These are phyloP conservation scores for Drosophila lini DNA, from an alignment of 1,140 invertebrate genomes.

Conservation along the genomic window DNA sequence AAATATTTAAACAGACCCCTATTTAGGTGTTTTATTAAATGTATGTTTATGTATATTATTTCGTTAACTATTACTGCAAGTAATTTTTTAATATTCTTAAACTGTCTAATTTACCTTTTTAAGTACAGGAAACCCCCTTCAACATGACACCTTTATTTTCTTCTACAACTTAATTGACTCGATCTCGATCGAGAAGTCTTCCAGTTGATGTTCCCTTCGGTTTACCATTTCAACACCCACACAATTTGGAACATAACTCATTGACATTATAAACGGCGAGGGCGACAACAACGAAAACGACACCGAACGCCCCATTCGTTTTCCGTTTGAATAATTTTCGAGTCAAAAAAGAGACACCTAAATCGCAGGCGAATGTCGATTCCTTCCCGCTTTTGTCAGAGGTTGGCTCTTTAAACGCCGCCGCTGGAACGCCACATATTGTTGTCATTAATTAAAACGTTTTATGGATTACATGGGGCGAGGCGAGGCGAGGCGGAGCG, in stretches of 20 bases:
- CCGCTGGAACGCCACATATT: conserved; percentile 75
- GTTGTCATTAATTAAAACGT: conserved; percentile 83
- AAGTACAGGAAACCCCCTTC: background rate
- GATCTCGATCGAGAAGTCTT: conserved; percentile 18
- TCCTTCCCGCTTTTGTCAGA: conserved; percentile 32
- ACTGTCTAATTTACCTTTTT: background rate
- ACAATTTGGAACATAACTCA: conserved; percentile 60
- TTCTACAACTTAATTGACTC: conserved; percentile 48
- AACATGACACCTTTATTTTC: background rate
- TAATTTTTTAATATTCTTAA: too few relatives aligned
- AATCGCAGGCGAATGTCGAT: conserved; percentile 60
- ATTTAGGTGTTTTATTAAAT: too few relatives aligned
- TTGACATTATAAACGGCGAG: conserved; percentile 50
- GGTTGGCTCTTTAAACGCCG: conserved; percentile 50
- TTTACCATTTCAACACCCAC: conserved; percentile 64
- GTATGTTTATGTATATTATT: too few relatives aligned
- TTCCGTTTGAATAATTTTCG: conserved; percentile 48
- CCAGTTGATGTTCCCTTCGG: conserved; percentile 45
- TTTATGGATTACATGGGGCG: conserved; percentile 78
- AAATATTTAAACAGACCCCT: too few relatives aligned
- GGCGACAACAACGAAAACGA: conserved; percentile 40
- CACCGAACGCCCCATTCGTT: conserved; percentile 54
- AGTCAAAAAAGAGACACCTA: conserved; percentile 50
- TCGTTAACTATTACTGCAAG: too few relatives aligned
- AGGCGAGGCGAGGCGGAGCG: conserved; percentile 50